Evolutionary conservation across 2,888 invertebrate species (phyloP).

Genomic region (Diarsia brunnea): DNA sequence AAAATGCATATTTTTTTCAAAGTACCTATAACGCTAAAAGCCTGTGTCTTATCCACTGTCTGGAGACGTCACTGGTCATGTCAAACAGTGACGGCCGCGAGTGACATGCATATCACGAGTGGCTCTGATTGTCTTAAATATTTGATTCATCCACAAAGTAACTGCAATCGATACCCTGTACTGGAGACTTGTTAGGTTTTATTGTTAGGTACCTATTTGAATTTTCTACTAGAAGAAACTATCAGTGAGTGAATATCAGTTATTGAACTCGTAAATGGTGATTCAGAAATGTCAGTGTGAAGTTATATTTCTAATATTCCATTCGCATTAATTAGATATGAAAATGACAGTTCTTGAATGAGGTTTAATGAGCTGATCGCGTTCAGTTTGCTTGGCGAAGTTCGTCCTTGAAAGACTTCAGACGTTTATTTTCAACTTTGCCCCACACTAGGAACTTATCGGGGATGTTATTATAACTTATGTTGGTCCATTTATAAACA

Average conservation of each 20-base stretch:
- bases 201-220: not conserved
- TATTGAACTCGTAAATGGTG: not conserved
- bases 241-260: not conserved
- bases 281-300: not conserved
- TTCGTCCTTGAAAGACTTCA: too few relatives aligned
- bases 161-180: constrained; percentile 51
- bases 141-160: constrained; percentile 47
- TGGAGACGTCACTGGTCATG: constrained; percentile 32
- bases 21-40: too few relatives aligned
- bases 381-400: too few relatives aligned
- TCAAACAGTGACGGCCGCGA: constrained; percentile 36
- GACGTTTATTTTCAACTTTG: too few relatives aligned
- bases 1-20: too few relatives aligned
- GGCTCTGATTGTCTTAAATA: constrained; percentile 53
- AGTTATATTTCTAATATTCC: too few relatives aligned
- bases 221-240: not conserved
- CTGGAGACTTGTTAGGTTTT: constrained; percentile 4
- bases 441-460: too few relatives aligned
- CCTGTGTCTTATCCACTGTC: not conserved
- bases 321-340: too few relatives aligned
- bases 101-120: constrained; percentile 45
- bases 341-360: too few relatives aligned
- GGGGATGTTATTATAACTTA: too few relatives aligned
- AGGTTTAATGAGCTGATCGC: too few relatives aligned
- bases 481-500: too few relatives aligned